Conservation (phyloP, 2,888 invertebrate genomes). For the Caenorhabditis sp. region DNA sequence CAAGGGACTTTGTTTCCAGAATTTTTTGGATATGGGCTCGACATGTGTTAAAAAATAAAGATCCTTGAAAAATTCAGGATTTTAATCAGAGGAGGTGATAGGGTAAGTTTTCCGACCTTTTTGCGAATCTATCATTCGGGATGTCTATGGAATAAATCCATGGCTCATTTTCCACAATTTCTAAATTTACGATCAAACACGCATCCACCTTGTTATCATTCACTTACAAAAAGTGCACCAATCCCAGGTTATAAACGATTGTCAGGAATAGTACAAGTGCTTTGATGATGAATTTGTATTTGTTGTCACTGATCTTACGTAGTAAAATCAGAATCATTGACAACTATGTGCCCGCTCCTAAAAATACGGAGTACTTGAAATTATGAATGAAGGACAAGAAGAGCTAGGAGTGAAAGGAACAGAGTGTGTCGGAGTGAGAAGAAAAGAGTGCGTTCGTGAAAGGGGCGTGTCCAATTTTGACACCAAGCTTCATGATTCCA, state of each 20-base stretch:
- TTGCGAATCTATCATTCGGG: too few relatives aligned
- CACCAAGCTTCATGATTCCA: conserved; percentile 37
- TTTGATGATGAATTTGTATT: conserved; percentile 35
- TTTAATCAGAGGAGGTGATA: too few relatives aligned
- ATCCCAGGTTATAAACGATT: conserved; percentile 49
- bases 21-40: not conserved
- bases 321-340: conserved; percentile 43
- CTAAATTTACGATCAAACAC: too few relatives aligned
- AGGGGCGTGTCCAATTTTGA: conserved; percentile 5
- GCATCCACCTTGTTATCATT: not conserved
- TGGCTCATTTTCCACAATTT: too few relatives aligned
- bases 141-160: too few relatives aligned
- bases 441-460: conserved; percentile 33
- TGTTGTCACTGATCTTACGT: conserved; percentile 32
- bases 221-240: conserved; percentile 54
- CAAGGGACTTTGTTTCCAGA: not conserved
- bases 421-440: not conserved
- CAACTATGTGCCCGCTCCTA: conserved; percentile 19
- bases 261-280: conserved; percentile 52
- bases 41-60: not conserved
- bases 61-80: too few relatives aligned
- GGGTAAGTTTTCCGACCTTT: too few relatives aligned
- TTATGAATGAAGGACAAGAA: not conserved
- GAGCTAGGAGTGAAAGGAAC: not conserved
- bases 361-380: conserved; percentile 8